phyloP scores from a whole-genome alignment of 1,140 invertebrate species.

The Nasonia longicornis region DNA sequence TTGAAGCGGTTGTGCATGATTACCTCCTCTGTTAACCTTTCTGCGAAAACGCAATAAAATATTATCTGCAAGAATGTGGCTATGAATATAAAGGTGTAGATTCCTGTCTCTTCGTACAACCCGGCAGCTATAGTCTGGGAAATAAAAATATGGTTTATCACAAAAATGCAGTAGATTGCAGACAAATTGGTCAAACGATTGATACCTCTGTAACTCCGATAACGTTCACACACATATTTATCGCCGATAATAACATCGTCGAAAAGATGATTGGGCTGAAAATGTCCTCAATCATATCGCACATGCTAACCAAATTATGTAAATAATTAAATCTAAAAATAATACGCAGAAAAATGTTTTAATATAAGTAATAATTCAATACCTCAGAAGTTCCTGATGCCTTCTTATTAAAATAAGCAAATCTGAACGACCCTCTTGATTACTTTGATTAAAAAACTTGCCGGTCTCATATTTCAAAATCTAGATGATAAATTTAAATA shows the following conservation, averaged over 20 bases:
- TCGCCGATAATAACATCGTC: background rate
- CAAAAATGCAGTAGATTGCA: background rate
- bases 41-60: constrained; percentile 15
- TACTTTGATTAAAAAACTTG: too few species aligned
- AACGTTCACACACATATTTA: background rate
- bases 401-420: too few species aligned
- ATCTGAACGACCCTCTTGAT: too few species aligned
- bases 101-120: background rate
- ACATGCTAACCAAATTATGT: background rate
- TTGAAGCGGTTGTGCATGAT: background rate
- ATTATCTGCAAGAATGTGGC: background rate
- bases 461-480: too few species aligned
- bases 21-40: background rate
- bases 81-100: background rate
- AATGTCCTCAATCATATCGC: background rate
- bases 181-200: background rate
- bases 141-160: background rate
- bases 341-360: background rate
- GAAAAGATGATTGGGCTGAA: constrained; percentile 1
- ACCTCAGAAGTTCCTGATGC: background rate
- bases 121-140: background rate
- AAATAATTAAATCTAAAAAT: background rate
- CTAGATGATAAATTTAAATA: too few species aligned
- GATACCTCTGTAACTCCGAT: background rate
- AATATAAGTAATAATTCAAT: background rate